Base-by-base conservation (phyloP, 2,888 invertebrate genomes). In the Laothoe populi region DNA sequence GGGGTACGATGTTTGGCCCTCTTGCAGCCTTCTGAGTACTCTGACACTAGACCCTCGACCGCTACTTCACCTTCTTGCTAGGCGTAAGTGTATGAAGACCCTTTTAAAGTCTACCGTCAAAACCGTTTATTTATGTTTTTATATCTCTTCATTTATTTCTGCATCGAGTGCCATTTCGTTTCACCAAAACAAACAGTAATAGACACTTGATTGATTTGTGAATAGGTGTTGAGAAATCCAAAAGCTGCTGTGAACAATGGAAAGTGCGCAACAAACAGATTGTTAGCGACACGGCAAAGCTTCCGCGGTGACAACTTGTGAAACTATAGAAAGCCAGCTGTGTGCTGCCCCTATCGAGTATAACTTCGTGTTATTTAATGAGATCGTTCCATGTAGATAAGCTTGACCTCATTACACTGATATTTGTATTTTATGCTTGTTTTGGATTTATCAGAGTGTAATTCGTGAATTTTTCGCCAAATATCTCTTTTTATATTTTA, bases 181-280 rank as follows among this genome's bases (percentile, higher is more conserved):
- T 38, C 38, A 38, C 23, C 16, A 42, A 26, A 24, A 24, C 19
- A 11, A 5, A n/a, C n/a, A n/a, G 1, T 11, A 45, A 5, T 44
- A 31, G 8, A 45, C 19, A 35, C 35, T 46, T 59, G 35, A 46
- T 35, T 38, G 35, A 40, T 48, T 40, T 23, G 23, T 16, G 16
- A 60, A 48, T 16, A 2, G 23, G 16, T 53, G 21, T 53, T 42
- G 49, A 13, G 13, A 61, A 61, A 61, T 24, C 24, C 0, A 40
- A 49, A 5, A 1, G 10, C 26, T 38, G 13, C n/a, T 8, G 31
- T 31, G 49, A 60, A 70, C 81, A 83, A 82, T 73, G 73, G 84
- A 86, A 87, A 87, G 86, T 83, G 80, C 81, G 84, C 73, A 86
- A 81, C 74, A 77, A 75, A 76, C 67, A 71, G 73, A 70, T 67